Conservation (phyloP, 2,113 vertebrate species). For the Gallinago media region DNA sequence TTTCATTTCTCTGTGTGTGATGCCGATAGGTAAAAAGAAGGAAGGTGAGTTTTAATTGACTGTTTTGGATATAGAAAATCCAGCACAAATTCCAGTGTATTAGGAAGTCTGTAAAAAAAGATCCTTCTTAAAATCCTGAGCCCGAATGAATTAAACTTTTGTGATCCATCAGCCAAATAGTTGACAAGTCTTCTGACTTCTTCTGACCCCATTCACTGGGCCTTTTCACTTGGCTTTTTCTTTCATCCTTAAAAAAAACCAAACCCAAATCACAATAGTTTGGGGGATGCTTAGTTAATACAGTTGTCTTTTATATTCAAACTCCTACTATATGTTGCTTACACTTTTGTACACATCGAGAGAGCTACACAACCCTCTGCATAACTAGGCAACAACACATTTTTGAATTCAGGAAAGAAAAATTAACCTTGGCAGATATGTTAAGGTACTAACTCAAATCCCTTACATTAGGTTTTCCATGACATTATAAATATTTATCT, state of each 20-base stretch:
- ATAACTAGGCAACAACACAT: not conserved
- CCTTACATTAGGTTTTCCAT: constrained; percentile 3
- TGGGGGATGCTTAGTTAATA: not conserved
- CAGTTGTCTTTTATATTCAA: not conserved
- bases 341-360: not conserved
- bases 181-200: not conserved
- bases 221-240: not conserved
- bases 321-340: constrained; percentile 8
- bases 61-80: constrained; percentile 13
- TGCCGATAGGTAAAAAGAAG: not conserved
- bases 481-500: constrained; percentile 44
- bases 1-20: not conserved
- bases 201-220: not conserved
- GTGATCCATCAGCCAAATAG: not conserved
- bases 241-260: not conserved
- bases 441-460: constrained; percentile 14
- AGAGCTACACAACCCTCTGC: not conserved
- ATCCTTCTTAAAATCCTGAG: not conserved
- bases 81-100: not conserved
- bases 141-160: not conserved
- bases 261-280: not conserved
- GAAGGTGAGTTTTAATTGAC: not conserved
- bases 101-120: constrained; percentile 8
- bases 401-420: constrained; percentile 28
- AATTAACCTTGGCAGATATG: constrained; percentile 24